Evolutionary conservation across 2,797 vertebrate species (phyloP).

Genomic region (Rhinella marina): DNA sequence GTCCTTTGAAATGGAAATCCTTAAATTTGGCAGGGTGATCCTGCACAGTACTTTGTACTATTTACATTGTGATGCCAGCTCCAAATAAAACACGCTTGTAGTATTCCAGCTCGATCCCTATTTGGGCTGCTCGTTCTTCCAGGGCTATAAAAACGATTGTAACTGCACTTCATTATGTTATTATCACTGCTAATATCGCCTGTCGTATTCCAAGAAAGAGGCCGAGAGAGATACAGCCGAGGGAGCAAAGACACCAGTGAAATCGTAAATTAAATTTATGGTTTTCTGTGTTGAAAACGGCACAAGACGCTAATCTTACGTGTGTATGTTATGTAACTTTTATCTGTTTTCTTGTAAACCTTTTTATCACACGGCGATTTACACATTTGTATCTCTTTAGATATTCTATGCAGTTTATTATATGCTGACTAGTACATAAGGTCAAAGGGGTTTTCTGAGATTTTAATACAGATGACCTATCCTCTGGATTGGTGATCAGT

Average conservation of each 20-base stretch:
- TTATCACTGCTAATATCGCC: conserved; percentile 31
- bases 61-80: conserved; percentile 50
- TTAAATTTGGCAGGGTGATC: conserved; percentile 40
- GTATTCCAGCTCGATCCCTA: conserved; percentile 46
- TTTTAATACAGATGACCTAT: too few relatives aligned
- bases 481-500: too few relatives aligned
- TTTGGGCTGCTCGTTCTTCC: conserved; percentile 47
- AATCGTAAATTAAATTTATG: not conserved
- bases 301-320: not conserved
- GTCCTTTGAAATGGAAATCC: conserved; percentile 14
- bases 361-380: not conserved
- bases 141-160: conserved; percentile 47
- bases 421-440: too few relatives aligned
- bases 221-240: not conserved
- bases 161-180: conserved; percentile 53
- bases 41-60: conserved; percentile 43
- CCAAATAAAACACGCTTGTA: conserved; percentile 51
- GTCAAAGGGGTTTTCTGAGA: too few relatives aligned
- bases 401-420: too few relatives aligned
- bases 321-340: not conserved
- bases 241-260: not conserved
- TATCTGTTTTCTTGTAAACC: not conserved
- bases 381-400: not conserved
- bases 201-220: conserved; percentile 21
- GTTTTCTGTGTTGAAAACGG: not conserved